Evolutionary conservation across 2,888 invertebrate genomes (phyloP).

Genomic region (Synergus japonicus): DNA sequence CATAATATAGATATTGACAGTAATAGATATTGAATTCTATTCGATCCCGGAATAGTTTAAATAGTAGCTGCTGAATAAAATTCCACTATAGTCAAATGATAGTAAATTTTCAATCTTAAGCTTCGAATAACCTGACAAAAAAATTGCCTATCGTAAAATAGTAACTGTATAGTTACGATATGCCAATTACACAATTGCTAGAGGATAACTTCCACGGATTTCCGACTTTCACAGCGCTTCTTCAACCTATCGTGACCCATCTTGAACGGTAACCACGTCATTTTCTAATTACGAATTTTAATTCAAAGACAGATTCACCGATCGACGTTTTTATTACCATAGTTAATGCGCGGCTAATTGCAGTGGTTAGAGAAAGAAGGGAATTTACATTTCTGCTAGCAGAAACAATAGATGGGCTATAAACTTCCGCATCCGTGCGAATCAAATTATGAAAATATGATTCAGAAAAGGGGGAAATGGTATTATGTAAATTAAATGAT

Average conservation of each 20-base stretch:
- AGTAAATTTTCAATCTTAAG: background rate
- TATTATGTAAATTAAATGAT: background rate
- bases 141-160: background rate
- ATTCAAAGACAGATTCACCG: constrained; percentile 18
- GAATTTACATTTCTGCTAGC: constrained; percentile 1
- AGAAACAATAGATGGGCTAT: constrained; percentile 3
- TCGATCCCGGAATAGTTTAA: no score
- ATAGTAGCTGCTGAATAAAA: no score
- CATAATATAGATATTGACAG: no score
- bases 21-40: no score
- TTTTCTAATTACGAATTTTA: constrained; percentile 32
- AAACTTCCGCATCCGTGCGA: constrained; percentile 8
- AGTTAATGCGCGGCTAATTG: constrained; percentile 57
- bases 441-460: constrained; percentile 5
- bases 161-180: background rate
- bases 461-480: background rate
- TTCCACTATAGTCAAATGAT: background rate
- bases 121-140: background rate
- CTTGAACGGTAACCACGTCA: constrained; percentile 44
- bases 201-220: constrained; percentile 15
- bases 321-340: constrained; percentile 53
- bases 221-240: constrained; percentile 35
- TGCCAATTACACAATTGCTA: constrained; percentile 1
- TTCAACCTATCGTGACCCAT: constrained; percentile 41
- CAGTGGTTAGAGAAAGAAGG: constrained; percentile 44